phyloP scores from a whole-genome alignment of 2,797 vertebrate genomes.

The Zalophus californianus region DNA sequence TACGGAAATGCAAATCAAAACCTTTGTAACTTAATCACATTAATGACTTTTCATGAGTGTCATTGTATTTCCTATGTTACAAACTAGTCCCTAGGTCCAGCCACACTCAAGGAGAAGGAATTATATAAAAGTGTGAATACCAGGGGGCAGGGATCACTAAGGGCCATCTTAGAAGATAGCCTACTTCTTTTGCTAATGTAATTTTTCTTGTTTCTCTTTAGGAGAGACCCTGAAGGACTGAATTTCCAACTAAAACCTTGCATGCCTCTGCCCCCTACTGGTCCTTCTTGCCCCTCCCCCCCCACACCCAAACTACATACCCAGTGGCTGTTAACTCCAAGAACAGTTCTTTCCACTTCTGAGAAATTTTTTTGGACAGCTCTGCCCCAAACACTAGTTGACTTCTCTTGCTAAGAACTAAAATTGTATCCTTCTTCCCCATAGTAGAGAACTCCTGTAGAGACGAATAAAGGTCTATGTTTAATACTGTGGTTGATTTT shows the following conservation, averaged over 20 bases:
- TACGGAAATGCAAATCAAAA: not conserved
- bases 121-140: not conserved
- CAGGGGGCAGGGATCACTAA: not conserved
- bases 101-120: not conserved
- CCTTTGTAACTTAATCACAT: not conserved
- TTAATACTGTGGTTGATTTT: not conserved
- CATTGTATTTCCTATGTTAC: not conserved
- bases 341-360: not conserved
- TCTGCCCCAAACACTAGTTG: not conserved
- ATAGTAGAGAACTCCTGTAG: not conserved
- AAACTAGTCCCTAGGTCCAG: not conserved
- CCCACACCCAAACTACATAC: not conserved
- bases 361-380: not conserved
- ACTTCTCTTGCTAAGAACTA: not conserved
- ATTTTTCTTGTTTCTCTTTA: not conserved
- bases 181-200: not conserved
- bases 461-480: not conserved
- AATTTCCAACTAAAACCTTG: not conserved
- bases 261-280: not conserved
- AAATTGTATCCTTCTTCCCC: not conserved
- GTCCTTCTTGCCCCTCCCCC: not conserved
- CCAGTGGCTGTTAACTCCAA: not conserved
- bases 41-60: not conserved
- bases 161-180: not conserved
- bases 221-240: not conserved